These are phyloP conservation scores for Prosapia bicincta DNA, from an alignment of 2,888 invertebrate genomes.

Conservation along the genomic window DNA sequence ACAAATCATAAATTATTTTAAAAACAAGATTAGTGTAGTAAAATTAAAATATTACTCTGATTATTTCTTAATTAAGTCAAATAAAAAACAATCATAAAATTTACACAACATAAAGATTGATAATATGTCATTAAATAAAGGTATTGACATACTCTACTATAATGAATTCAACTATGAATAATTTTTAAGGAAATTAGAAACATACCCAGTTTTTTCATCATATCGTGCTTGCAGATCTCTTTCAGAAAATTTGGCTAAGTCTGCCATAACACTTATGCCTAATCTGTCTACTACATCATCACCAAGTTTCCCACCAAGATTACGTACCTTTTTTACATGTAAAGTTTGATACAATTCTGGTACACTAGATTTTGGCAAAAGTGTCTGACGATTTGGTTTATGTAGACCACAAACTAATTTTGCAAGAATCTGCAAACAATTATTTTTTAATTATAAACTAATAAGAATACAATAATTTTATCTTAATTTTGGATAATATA, in stretches of 20 bases:
- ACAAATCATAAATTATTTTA: no score
- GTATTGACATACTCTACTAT: no score
- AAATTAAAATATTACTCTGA: no score
- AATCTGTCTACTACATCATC: constrained; percentile 69
- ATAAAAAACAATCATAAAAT: no score
- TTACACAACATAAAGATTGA: no score
- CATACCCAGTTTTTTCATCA: constrained; percentile 85
- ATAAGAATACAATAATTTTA: no score
- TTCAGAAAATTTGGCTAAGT: constrained; percentile 68
- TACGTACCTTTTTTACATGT: constrained; percentile 79
- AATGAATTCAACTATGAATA: no score
- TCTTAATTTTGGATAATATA: no score
- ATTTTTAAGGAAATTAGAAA: no score
- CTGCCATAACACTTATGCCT: constrained; percentile 72
- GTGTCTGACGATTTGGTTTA: constrained; percentile 89
- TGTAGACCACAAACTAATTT: constrained; percentile 92
- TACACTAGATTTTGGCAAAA: constrained; percentile 72
- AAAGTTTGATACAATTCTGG: constrained; percentile 58
- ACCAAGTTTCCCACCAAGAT: constrained; percentile 94
- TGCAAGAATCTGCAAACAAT: constrained; percentile 65
- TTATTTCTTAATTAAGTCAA: no score
- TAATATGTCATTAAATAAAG: no score
- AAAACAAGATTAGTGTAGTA: no score
- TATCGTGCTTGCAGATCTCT: constrained; percentile 67
- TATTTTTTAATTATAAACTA: background rate